phyloP scores from a whole-genome alignment of 2,797 vertebrate genomes.

The Astyanax mexicanus region DNA sequence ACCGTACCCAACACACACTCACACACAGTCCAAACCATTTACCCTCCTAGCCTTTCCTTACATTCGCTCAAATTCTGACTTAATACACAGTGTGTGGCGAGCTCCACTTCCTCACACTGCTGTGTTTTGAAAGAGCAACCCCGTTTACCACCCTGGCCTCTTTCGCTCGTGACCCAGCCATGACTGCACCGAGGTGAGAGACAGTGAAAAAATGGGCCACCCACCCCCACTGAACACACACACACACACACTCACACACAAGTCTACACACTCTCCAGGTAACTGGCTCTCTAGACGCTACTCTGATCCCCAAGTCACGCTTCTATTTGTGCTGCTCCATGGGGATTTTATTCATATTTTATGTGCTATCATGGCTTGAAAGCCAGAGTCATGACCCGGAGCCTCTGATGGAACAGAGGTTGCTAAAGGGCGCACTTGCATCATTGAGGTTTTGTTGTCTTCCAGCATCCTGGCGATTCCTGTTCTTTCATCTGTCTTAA shows the following conservation, averaged over 20 bases:
- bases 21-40: conserved; percentile 59
- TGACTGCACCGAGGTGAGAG: conserved; percentile 62
- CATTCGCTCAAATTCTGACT: conserved; percentile 73
- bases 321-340: conserved; percentile 53
- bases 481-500: conserved; percentile 62
- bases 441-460: conserved; percentile 43
- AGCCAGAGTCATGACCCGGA: conserved; percentile 47
- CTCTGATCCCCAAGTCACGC: conserved; percentile 50
- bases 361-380: conserved; percentile 72
- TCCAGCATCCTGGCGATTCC: conserved; percentile 35
- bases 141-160: conserved; percentile 70
- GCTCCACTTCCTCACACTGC: conserved; percentile 71
- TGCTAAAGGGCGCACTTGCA: conserved; percentile 54
- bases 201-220: conserved; percentile 67
- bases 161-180: conserved; percentile 62
- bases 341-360: conserved; percentile 74
- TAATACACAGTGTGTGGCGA: conserved; percentile 65
- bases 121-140: conserved; percentile 76
- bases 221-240: background rate
- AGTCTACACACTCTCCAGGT: conserved; percentile 49
- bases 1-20: too few relatives aligned
- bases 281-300: conserved; percentile 44
- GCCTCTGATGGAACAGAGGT: conserved; percentile 64
- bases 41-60: conserved; percentile 58
- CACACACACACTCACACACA: background rate